phyloP scores from a whole-genome alignment of 2,888 invertebrate species.

The Dione vanillae region DNA sequence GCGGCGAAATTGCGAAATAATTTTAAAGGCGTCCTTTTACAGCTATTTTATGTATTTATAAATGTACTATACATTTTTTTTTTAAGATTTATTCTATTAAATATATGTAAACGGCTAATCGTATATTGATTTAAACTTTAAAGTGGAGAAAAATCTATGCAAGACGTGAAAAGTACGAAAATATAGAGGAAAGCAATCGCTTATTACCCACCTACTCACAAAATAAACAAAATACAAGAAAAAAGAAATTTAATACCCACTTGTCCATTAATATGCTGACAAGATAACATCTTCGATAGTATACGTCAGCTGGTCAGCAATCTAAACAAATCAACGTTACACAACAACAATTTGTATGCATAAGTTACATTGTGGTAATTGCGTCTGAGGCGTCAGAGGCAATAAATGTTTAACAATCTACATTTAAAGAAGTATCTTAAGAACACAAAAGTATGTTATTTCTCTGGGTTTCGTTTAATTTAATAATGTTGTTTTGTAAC shows the following conservation, averaged over 20 bases:
- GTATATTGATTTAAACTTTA: too few relatives aligned
- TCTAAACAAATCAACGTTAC: constrained; percentile 33
- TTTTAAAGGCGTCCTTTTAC: background rate
- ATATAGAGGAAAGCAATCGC: too few relatives aligned
- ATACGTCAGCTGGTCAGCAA: constrained; percentile 30
- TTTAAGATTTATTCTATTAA: too few relatives aligned
- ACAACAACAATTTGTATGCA: constrained; percentile 34
- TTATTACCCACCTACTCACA: background rate
- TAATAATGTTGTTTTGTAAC: background rate
- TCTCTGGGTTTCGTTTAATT: background rate
- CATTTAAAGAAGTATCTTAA: constrained; percentile 23
- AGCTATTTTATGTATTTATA: background rate
- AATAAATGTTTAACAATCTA: constrained; percentile 31
- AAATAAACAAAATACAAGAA: background rate
- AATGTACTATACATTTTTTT: too few relatives aligned
- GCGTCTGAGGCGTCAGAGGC: constrained; percentile 32
- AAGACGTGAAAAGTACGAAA: too few relatives aligned
- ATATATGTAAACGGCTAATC: too few relatives aligned
- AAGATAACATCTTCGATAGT: constrained; percentile 25
- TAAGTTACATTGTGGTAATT: constrained; percentile 30
- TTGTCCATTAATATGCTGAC: background rate
- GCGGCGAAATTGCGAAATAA: too few relatives aligned
- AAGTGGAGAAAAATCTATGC: too few relatives aligned
- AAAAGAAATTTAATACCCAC: background rate
- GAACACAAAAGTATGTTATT: background rate